A percentile compares a stretch with the other conserved stretches of the same genome.
Conservation (phyloP, 2,113 vertebrate species). For the Alces alces region DNA sequence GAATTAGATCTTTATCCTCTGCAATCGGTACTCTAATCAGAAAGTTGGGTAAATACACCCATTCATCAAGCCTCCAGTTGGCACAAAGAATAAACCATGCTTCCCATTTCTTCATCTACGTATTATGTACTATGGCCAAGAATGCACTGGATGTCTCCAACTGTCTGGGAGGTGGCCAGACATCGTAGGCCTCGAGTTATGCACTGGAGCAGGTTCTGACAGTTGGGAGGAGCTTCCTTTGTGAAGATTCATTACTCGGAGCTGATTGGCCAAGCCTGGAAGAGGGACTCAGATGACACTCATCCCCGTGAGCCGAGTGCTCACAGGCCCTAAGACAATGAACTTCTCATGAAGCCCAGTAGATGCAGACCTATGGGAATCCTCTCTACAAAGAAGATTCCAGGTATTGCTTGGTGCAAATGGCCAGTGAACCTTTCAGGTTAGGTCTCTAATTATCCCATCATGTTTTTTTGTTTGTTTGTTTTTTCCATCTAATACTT, state of each 20-base stretch:
- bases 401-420: background rate
- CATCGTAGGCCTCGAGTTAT: background rate
- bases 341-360: background rate
- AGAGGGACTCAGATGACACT: background rate
- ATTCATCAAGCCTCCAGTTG: background rate
- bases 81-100: background rate
- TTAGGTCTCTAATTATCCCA: background rate
- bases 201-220: background rate
- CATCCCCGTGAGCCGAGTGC: background rate
- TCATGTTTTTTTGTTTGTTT: background rate
- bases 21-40: background rate
- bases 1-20: background rate
- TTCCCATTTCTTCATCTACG: background rate
- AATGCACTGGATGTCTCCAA: background rate
- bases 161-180: constrained; percentile 6
- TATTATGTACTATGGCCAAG: constrained; percentile 1
- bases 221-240: background rate
- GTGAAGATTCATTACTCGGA: background rate
- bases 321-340: background rate
- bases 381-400: background rate
- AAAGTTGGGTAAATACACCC: background rate
- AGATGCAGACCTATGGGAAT: background rate
- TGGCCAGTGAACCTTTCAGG: background rate
- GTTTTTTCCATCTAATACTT: background rate
- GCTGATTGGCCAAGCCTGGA: background rate